Conservation (phyloP, 1,140 invertebrate genomes). For the Tetranychus cinnabarinus region DNA sequence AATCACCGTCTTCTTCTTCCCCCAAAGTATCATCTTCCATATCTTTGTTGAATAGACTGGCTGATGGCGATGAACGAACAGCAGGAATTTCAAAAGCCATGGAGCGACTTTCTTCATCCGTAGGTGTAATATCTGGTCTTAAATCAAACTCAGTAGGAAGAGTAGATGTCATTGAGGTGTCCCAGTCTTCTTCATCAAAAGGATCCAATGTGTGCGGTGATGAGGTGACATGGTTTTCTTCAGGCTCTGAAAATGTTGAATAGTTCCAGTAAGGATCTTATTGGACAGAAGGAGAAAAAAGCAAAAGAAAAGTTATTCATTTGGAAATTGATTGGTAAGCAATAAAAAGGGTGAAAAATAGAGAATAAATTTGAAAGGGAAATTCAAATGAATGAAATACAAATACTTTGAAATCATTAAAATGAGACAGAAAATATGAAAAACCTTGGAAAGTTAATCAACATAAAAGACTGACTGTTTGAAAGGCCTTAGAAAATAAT, state of each 20-base stretch:
- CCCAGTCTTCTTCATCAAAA: slow-evolving; percentile 9
- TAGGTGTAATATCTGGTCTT: slow-evolving; percentile 8
- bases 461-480: not conserved
- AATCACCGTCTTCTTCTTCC: not conserved
- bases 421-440: not conserved
- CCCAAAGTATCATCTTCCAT: not conserved
- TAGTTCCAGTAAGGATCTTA: slow-evolving; percentile 6
- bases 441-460: not conserved
- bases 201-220: not conserved
- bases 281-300: not conserved
- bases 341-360: too few relatives aligned
- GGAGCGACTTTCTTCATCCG: slow-evolving; percentile 3
- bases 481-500: not conserved
- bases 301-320: not conserved
- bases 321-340: too few relatives aligned
- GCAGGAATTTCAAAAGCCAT: slow-evolving; percentile 7
- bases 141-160: slow-evolving; percentile 8
- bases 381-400: too few relatives aligned
- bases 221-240: not conserved
- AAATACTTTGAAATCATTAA: too few relatives aligned
- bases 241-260: slow-evolving; percentile 6
- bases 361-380: too few relatives aligned
- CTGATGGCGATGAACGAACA: slow-evolving; percentile 6
- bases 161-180: slow-evolving; percentile 3
- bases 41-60: not conserved